These are phyloP conservation scores for Lanius ludovicianus DNA, from an alignment of 2,113 vertebrate species.

Conservation along the genomic window DNA sequence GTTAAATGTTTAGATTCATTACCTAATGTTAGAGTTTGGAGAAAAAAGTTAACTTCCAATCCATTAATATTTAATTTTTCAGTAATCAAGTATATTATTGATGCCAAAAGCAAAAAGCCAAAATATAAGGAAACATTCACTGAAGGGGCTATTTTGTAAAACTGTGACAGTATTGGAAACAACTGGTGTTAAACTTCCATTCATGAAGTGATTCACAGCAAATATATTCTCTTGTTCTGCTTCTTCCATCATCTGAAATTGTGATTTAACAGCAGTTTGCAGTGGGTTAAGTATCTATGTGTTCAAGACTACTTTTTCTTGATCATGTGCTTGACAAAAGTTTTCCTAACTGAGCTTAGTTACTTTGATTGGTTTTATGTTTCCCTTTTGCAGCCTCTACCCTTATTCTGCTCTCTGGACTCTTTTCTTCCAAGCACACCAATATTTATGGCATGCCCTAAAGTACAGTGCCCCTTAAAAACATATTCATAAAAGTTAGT, in stretches of 20 bases:
- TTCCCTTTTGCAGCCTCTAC: background rate
- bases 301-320: background rate
- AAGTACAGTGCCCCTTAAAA: constrained; percentile 40
- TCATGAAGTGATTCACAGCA: background rate
- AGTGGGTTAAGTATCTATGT: background rate
- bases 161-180: background rate
- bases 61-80: background rate
- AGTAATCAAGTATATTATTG: background rate
- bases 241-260: background rate
- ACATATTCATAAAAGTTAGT: constrained; percentile 48
- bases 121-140: background rate
- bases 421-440: background rate
- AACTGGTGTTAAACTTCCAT: background rate
- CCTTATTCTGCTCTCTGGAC: background rate
- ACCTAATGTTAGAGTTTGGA: background rate
- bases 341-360: background rate
- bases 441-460: constrained; percentile 44
- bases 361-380: background rate
- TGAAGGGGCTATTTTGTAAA: background rate
- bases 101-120: background rate
- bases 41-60: background rate
- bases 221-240: background rate
- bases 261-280: background rate
- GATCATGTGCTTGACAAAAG: background rate
- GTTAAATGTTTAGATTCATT: background rate